phyloP scores from a whole-genome alignment of 2,113 vertebrate genomes.

The Thamnophis sirtalis region DNA sequence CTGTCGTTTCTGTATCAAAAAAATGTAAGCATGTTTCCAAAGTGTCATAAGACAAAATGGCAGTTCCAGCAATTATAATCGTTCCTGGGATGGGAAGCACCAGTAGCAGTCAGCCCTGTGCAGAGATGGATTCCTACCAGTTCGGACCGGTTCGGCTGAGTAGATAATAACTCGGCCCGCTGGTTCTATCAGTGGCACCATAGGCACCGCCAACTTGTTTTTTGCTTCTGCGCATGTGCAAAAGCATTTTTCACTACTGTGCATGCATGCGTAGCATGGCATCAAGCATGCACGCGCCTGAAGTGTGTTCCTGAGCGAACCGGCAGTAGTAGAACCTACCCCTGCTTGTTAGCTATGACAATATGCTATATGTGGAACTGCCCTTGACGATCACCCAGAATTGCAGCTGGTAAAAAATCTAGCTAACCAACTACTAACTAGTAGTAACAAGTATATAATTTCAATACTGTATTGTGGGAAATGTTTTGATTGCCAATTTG shows the following conservation, averaged over 20 bases:
- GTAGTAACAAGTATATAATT: neutral
- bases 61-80: neutral
- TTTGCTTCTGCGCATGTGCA: no score
- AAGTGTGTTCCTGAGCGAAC: no score
- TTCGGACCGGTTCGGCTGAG: no score
- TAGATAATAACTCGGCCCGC: no score
- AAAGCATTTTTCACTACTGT: no score
- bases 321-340: no score
- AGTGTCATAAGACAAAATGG: neutral
- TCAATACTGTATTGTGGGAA: neutral
- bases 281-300: no score
- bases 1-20: neutral
- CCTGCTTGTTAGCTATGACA: neutral
- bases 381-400: neutral
- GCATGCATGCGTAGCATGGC: no score
- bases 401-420: neutral
- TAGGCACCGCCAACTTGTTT: no score
- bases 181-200: no score
- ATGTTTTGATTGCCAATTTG: neutral
- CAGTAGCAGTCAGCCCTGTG: neutral
- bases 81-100: neutral
- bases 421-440: neutral
- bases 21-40: neutral
- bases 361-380: neutral
- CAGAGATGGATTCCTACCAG: no score